Evolutionary conservation across 2,113 vertebrate genomes (phyloP), one percentile per base, ranked within the genome.

Genomic region (Tilapia sparmanii): DNA sequence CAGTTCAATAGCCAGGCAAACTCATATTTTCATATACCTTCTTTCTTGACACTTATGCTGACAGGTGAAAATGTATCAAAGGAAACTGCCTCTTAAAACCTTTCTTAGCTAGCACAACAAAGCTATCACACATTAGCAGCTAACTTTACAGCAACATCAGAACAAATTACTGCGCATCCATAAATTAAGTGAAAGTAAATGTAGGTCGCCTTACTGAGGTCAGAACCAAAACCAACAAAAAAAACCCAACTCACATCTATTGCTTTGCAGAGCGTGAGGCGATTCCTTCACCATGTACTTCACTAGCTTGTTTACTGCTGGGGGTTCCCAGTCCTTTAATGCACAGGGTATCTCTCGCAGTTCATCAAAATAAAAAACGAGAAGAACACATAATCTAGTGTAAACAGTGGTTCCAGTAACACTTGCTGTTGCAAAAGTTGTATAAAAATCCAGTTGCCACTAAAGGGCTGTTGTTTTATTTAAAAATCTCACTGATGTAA

Each of bases 201-300:
- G 0, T 26, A 47, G 3, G 40, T 73, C 68, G 29, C 6, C 40
- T 26, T 47, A 73, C 40, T 42, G 66, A 71, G 0, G 66, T 71
- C n/a, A 42, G n/a, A 40, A 71, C n/a, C 35, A 71, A 71, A 68
- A 40, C 33, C 33, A 11, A 5, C 9, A 31, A 18, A 29, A 61
- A 55, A n/a, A 55, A 19, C 0, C 2, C 18, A 66, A 24, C 35
- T 42, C 8, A 68, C 35, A 40, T 15, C 0, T 40, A 42, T 24
- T 71, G 63, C 35, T 73, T 26, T 45, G 22, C 13, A 45, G 40
- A 26, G 4, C 10, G 4, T 26, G 15, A 76, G 40, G 40, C 0
- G 24, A 47, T 47, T 76, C 22, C 68, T 29, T 45, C 68, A 10
- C 13, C 15, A 71, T 42, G 12, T 71, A 40, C 22, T 71, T 42